Evolutionary conservation across 2,888 invertebrate genomes (phyloP), one percentile per base, ranked within the genome.

Genomic region (Eremobia ochroleuca): DNA sequence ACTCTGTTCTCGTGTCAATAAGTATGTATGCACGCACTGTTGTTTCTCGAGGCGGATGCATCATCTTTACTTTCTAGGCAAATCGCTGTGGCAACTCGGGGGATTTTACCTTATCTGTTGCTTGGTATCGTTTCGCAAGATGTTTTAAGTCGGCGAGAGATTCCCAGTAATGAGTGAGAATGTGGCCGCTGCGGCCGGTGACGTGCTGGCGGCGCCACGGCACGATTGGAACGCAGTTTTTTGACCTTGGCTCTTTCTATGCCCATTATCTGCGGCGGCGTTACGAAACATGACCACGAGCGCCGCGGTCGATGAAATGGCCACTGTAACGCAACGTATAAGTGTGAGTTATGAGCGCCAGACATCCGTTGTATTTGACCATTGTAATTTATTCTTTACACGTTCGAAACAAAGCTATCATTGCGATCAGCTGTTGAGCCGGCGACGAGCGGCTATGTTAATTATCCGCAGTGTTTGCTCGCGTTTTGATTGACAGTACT

Each of bases 201-300:
- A 77, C 78, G 79, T 62, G 71, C 64, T 75, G 59, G 28, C 79
- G 78, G 76, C 69, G 58, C 71, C 52, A 62, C 28, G 65, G 73
- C 79, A 76, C 86, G 84, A 86, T 77, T 87, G 87, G 83, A 89
- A 88, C 81, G 86, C 84, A 87, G 82, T 85, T 88, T 89, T 86
- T 80, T 85, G 88, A 86, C 90, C 89, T 90, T 90, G 88, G 81
- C 84, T 90, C 85, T 89, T 85, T 88, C 85, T 84, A 88, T 82
- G 81, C 77, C 85, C 90, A 87, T 90, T 89, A 90, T 90, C 85
- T 66, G 87, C 69, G 68, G 76, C 68, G 65, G 73, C 61, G 82
- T 91, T 90, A 86, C 89, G 87, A 90, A 88, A 91, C 77, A 83
- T 68, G 67, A 81, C 69, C 82, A 83, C 77, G 72, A 82, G 64